phyloP scores from a whole-genome alignment of 2,888 invertebrate genomes.

The Synergus umbraculus region DNA sequence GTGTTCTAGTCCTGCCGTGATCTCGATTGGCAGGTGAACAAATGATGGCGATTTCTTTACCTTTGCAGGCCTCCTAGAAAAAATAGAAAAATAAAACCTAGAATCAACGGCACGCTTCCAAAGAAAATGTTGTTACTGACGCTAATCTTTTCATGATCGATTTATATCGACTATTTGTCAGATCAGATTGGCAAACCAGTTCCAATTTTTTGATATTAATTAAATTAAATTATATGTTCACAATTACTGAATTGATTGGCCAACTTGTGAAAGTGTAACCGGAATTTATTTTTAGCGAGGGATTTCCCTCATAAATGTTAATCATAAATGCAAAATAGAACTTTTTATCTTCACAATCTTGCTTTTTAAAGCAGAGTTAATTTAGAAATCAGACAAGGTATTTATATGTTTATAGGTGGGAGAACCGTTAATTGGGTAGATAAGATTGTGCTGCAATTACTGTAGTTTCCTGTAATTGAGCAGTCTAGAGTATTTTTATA shows the following conservation, averaged over 20 bases:
- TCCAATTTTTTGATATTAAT: constrained; percentile 4
- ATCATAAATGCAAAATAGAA: background rate
- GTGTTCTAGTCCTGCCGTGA: constrained; percentile 28
- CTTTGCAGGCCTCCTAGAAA: constrained; percentile 4
- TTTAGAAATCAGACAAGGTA: background rate
- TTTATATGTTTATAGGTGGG: constrained; percentile 3
- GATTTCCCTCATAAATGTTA: background rate
- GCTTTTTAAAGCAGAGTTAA: background rate
- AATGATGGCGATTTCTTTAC: constrained; percentile 36
- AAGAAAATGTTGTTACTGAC: constrained; percentile 28
- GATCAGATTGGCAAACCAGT: constrained; percentile 5
- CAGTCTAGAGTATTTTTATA: background rate
- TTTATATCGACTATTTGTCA: constrained; percentile 37
- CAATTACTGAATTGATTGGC: constrained; percentile 13
- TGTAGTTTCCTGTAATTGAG: background rate
- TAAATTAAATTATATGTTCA: constrained; percentile 24
- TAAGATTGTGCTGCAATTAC: background rate
- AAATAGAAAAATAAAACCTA: background rate
- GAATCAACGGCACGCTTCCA: constrained; percentile 39
- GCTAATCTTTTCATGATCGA: constrained; percentile 27
- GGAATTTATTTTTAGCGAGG: background rate
- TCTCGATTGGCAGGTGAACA: constrained; percentile 38
- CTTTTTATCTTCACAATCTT: background rate
- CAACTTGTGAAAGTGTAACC: constrained; percentile 29
- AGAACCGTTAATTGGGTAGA: background rate